Base-by-base conservation (phyloP, 2,797 vertebrate genomes). In the Halcyon badia region DNA sequence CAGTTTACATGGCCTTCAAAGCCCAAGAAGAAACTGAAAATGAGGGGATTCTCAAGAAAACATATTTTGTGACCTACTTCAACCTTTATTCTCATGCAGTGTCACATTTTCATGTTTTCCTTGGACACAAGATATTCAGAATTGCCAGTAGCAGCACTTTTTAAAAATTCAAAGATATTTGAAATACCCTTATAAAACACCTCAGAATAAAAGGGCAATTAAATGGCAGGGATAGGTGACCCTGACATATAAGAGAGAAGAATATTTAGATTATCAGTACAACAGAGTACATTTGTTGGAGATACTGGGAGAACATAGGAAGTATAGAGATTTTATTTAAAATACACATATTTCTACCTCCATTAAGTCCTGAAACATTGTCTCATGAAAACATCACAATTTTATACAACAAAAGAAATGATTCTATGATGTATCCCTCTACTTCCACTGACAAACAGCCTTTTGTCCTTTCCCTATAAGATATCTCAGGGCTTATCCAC, bases 41-140 rank as follows among this genome's bases (percentile, higher is more conserved):
- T 83, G 1, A 78, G 37, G 31, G 19, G 33, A 76, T 89, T 78
- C 39, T 92, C 19, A 81, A 83, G 31, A 56, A 88, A 87, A 85
- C 60, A 90, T 56, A 25, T 78, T 88, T 89, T 88, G 37, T 90
- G 46, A 94, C 20, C 21, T n/a, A 93, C 37, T 91, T 95, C 76
- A 73, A 54, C 11, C 8, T 96, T 93, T 97, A 25, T 91, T 79
- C 62, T 79, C 5, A 37, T 83, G 12, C 3, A 92, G 35, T 65
- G 18, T 37, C 30, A 93, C 14, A 70, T 88, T 96, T 96, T 31
- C 14, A 4, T 57, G 22, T 70, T 73, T 18, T 58, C 51, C 24
- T 17, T 17, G 64, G 48, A 79, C 61, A 83, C 56, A 20, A 73
- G 39, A 89, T 92, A 94, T 24, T 10, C 20, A 87, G 89, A 94